Evolutionary conservation across 2,888 invertebrate genomes (phyloP), one percentile per base, ranked within the genome.

Genomic region (Megaustenia siamemsis): DNA sequence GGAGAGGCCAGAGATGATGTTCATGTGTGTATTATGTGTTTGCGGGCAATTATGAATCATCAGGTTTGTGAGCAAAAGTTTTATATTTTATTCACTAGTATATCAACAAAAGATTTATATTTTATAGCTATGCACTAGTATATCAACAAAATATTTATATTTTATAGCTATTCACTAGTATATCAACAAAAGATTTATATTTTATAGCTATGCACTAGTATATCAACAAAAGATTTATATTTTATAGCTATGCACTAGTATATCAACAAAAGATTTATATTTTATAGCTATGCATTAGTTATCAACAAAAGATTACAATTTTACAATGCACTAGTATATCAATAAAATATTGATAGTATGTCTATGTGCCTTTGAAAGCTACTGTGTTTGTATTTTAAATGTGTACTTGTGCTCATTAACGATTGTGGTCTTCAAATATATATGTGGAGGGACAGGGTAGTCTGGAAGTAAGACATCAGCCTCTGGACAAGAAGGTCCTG

Each of bases 31-130:
- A 98, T 99, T 92, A 97, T 98, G 97, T 99, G 99, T 94, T 96
- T 99, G 95, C 96, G 99, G 85, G 99, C 99, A 90, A 99, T 99
- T 93, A 99, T 99, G 99, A 99, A 99, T 95, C 99, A 99, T 94
- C 99, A 99, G 96, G 95, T 95, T 88, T 32, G 68, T 45, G n/a
- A 68, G 4, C 10, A 63, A 63, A 63, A 5, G n/a, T 8, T 78
- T 35, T 60, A 28, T 35, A 66, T 68, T 45, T 89, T 89, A n/a
- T n/a, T n/a, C n/a, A n/a, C n/a, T n/a, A n/a, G n/a, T n/a, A n/a
- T n/a, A n/a, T 89, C 8, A 45, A 12, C 45, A 45, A 45, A 90
- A 56, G 56, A 21, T 56, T 15, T 56, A 5, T 24, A 4, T 56
- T 56, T n/a, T 24, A n/a, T n/a, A 56, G 6, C 56, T 4, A 56